Evolutionary conservation across 1,140 invertebrate species (phyloP).

Genomic region (Dryas iulia): DNA sequence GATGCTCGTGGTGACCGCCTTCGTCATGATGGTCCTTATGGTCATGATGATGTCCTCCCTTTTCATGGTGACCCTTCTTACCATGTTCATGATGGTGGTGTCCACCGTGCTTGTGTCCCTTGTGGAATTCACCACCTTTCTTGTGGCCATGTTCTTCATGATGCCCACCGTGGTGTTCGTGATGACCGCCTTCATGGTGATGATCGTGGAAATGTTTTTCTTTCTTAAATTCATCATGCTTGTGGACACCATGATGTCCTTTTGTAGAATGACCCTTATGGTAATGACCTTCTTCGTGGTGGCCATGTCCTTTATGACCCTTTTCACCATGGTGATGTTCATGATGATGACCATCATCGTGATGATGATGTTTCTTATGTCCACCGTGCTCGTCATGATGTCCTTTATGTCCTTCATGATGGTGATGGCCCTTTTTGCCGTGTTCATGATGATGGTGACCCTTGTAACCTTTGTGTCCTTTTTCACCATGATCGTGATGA

Average conservation of each 20-base stretch:
- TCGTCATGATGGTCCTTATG: constrained; percentile 77
- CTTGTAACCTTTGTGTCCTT: constrained; percentile 81
- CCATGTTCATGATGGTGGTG: constrained; percentile 85
- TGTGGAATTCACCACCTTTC: constrained; percentile 85
- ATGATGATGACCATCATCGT: constrained; percentile 87
- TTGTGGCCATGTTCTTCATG: constrained; percentile 85
- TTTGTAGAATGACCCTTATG: constrained; percentile 89
- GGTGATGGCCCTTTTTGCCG: constrained; percentile 86
- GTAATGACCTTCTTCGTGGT: constrained; percentile 82
- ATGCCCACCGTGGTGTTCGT: constrained; percentile 83
- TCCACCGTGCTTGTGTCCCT: constrained; percentile 83
- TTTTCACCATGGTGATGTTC: constrained; percentile 86
- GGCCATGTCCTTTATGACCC: constrained; percentile 83
- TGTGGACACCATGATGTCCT: constrained; percentile 88
- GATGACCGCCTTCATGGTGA: constrained; percentile 86
- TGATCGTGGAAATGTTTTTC: constrained; percentile 86
- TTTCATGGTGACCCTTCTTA: constrained; percentile 86
- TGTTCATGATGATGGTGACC: constrained; percentile 85
- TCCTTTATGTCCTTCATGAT: constrained; percentile 85
- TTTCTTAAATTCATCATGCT: constrained; percentile 85
- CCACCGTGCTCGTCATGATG: constrained; percentile 87
- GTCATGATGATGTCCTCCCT: constrained; percentile 81
- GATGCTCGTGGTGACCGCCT: constrained; percentile 81
- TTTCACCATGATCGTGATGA: constrained; percentile 80
- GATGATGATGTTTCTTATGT: constrained; percentile 87